Percentiles rank a stretch among this genome's conserved stretches.
Evolutionary conservation across 2,113 vertebrate species (phyloP).

Genomic region (Calypte anna): DNA sequence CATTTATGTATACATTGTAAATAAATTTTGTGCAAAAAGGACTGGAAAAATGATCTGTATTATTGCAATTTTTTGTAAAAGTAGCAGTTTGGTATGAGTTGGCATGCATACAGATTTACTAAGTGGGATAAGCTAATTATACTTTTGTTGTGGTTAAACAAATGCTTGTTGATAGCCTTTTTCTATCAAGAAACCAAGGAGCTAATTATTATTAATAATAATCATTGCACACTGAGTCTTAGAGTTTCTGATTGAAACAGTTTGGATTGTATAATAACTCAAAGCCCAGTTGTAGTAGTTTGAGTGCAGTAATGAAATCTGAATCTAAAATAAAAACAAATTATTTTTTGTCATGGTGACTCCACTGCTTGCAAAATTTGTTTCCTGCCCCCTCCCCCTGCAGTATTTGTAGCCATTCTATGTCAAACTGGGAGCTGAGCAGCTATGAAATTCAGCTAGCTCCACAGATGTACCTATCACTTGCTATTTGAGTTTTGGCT

Average conservation of each 20-base stretch:
- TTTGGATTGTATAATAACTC: constrained; percentile 85
- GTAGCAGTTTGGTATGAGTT: constrained; percentile 89
- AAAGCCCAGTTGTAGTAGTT: constrained; percentile 84
- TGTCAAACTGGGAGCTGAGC: not conserved
- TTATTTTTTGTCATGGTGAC: constrained; percentile 87
- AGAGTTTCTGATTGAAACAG: constrained; percentile 84
- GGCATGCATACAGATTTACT: constrained; percentile 88
- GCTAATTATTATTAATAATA: constrained; percentile 85
- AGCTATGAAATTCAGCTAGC: constrained; percentile 42
- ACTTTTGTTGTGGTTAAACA: constrained; percentile 89
- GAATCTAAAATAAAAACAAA: constrained; percentile 87
- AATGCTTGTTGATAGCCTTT: constrained; percentile 88
- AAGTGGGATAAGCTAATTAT: constrained; percentile 88
- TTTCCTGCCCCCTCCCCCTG: constrained; percentile 58
- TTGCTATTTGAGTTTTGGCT: not conserved
- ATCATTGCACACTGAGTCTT: constrained; percentile 84
- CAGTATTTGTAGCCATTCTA: constrained; percentile 37
- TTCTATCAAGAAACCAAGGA: constrained; percentile 86
- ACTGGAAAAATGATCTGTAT: constrained; percentile 90
- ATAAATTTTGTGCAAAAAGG: constrained; percentile 97
- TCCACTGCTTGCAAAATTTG: constrained; percentile 80
- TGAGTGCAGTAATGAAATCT: constrained; percentile 86
- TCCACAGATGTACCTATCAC: not conserved
- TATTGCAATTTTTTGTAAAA: constrained; percentile 88
- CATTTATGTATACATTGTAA: constrained; percentile 98